Evolutionary conservation across 2,113 vertebrate genomes (phyloP).

Genomic region (Corythornis cristatus): DNA sequence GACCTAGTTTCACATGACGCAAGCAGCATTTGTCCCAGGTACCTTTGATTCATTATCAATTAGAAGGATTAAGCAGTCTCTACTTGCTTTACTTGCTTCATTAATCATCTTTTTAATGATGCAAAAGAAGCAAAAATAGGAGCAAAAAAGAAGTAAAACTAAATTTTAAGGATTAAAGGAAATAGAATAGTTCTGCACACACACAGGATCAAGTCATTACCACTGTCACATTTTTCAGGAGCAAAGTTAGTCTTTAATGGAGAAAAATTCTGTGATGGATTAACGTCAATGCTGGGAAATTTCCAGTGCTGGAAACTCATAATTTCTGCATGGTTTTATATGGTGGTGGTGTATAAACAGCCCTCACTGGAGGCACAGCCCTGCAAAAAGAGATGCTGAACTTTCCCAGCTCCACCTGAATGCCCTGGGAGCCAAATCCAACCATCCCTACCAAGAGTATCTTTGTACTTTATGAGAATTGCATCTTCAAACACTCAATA

Average conservation of each 20-base stretch:
- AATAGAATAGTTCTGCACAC: background rate
- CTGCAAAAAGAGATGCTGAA: background rate
- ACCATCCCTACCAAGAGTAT: background rate
- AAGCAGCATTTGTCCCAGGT: background rate
- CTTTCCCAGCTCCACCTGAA: background rate
- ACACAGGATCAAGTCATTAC: background rate
- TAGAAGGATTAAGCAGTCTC: constrained; percentile 26
- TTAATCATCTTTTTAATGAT: constrained; percentile 56
- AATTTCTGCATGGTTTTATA: background rate
- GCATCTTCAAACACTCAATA: background rate
- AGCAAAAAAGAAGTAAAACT: background rate
- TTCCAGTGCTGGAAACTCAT: background rate
- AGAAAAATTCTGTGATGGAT: constrained; percentile 43
- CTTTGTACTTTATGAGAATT: background rate
- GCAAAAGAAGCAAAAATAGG: constrained; percentile 33
- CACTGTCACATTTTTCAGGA: constrained; percentile 14
- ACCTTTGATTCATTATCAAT: constrained; percentile 21
- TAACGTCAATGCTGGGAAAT: background rate
- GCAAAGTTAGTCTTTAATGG: constrained; percentile 12
- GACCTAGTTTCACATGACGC: background rate
- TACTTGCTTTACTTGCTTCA: constrained; percentile 18
- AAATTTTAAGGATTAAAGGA: constrained; percentile 10
- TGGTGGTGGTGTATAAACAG: background rate
- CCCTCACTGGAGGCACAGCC: background rate
- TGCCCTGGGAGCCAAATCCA: background rate